These are phyloP conservation scores for Nomada flava DNA, from an alignment of 2,888 invertebrate species.

Conservation along the genomic window DNA sequence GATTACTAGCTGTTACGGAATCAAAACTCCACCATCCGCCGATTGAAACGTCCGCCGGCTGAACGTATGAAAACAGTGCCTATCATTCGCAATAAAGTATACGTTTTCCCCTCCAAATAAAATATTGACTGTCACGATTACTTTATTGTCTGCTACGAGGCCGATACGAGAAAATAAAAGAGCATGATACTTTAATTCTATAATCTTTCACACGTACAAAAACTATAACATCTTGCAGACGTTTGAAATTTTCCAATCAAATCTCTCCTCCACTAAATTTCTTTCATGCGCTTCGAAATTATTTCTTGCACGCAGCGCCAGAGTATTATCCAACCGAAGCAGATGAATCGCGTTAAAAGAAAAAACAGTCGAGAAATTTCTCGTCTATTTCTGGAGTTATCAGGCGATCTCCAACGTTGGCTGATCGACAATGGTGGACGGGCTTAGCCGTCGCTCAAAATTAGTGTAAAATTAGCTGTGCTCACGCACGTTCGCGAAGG, in stretches of 20 bases:
- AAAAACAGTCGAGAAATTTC: not conserved
- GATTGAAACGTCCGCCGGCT: slow-evolving; percentile 48
- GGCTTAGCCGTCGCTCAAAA: slow-evolving; percentile 30
- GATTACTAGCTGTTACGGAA: slow-evolving; percentile 17
- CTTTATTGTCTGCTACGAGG: too few relatives aligned
- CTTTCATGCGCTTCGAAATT: not conserved
- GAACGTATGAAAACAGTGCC: slow-evolving; percentile 13
- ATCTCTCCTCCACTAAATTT: too few relatives aligned
- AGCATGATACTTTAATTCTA: too few relatives aligned
- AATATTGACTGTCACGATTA: not conserved
- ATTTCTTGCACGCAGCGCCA: not conserved
- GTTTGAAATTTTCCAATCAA: too few relatives aligned
- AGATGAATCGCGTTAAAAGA: not conserved
- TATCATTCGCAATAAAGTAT: slow-evolving; percentile 23
- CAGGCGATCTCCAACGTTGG: not conserved
- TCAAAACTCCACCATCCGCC: slow-evolving; percentile 24
- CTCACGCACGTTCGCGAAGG: slow-evolving; percentile 23
- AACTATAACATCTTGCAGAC: too few relatives aligned
- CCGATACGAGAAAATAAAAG: too few relatives aligned
- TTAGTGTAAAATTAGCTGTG: slow-evolving; percentile 61
- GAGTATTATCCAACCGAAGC: too few relatives aligned
- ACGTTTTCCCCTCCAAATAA: not conserved
- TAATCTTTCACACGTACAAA: too few relatives aligned
- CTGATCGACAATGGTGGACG: not conserved
- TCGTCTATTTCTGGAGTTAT: not conserved